Conservation (phyloP, 2,113 vertebrate genomes). For the Nibea albiflora region DNA sequence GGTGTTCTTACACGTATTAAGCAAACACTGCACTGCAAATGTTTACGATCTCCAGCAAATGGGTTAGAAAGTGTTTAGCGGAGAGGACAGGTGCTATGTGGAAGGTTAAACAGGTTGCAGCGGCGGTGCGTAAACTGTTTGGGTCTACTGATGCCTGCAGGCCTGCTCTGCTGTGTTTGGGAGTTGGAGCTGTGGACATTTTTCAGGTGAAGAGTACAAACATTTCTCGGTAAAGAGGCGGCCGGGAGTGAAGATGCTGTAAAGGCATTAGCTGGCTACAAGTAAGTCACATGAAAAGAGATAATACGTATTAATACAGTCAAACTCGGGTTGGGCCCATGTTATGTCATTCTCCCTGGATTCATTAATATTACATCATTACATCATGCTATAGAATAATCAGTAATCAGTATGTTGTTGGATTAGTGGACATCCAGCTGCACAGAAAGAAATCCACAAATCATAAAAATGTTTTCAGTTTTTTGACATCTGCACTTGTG, state of each 20-base stretch:
- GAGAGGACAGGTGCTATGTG: conserved; percentile 77
- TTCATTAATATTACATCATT: not conserved
- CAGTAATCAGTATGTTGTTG: not conserved
- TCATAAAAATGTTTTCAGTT: not conserved
- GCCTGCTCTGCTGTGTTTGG: conserved; percentile 18
- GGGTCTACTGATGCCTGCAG: conserved; percentile 48
- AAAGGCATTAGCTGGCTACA: not conserved
- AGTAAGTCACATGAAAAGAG: not conserved
- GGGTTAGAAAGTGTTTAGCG: conserved; percentile 79
- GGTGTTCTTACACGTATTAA: conserved; percentile 29
- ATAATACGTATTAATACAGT: not conserved
- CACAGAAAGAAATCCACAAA: not conserved
- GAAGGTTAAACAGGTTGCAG: conserved; percentile 74
- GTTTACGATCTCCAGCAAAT: conserved; percentile 79
- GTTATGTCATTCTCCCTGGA: not conserved
- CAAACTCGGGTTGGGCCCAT: not conserved
- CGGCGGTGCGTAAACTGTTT: conserved; percentile 79
- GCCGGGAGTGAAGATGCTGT: conserved; percentile 16
- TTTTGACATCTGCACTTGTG: not conserved
- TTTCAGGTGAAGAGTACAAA: conserved; percentile 66
- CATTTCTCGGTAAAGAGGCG: conserved; percentile 54
- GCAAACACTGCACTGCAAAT: conserved; percentile 74
- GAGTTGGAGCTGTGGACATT: conserved; percentile 24
- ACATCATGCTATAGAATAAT: no score
- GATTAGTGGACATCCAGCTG: not conserved